phyloP scores from a whole-genome alignment of 2,113 vertebrate species.

The Centropus unirufus region DNA sequence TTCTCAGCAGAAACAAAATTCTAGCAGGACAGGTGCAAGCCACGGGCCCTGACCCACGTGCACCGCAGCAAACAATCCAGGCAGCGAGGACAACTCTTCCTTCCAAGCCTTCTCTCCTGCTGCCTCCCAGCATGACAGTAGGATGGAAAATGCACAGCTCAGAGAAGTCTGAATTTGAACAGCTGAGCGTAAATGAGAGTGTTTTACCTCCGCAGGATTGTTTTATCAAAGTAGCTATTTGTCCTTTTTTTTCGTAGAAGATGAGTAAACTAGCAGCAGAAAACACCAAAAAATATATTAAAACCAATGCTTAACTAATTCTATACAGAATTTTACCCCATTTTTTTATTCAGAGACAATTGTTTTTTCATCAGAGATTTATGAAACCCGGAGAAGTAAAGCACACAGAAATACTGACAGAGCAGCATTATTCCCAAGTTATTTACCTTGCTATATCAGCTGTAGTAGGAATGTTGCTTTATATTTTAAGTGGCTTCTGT shows the following conservation, averaged over 20 bases:
- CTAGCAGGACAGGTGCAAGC: not conserved
- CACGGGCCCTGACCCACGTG: rapidly evolving
- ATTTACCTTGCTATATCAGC: constrained; percentile 20
- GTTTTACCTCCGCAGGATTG: constrained; percentile 16
- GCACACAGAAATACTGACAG: not conserved
- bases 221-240: not conserved
- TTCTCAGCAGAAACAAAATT: not conserved
- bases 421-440: not conserved
- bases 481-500: not conserved
- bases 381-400: constrained; percentile 23
- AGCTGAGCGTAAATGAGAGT: constrained; percentile 31
- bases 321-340: not conserved
- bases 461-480: not conserved
- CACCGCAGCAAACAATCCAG: not conserved
- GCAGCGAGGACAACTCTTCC: not conserved
- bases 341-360: not conserved
- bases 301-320: not conserved
- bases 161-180: constrained; percentile 49
- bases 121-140: not conserved
- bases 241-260: not conserved
- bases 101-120: constrained; percentile 6
- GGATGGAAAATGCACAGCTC: constrained; percentile 37
- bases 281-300: not conserved
- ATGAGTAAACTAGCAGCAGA: not conserved
- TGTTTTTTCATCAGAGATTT: constrained; percentile 1